These are phyloP conservation scores for Tokudaia tokunoshimensis DNA, from an alignment of 2,797 vertebrate species.

Conservation along the genomic window DNA sequence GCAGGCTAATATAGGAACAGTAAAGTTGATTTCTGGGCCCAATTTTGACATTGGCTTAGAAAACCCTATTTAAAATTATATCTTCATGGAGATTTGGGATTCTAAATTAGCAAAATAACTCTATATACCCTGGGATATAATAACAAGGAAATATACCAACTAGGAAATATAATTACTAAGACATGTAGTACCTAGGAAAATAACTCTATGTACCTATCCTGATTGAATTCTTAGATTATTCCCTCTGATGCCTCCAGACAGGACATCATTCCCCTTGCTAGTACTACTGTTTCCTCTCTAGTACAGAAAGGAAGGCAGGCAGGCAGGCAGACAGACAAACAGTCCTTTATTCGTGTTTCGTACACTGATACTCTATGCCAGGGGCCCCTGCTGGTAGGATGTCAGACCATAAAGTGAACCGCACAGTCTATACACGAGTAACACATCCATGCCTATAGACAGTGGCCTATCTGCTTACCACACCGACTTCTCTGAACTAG, in stretches of 20 bases:
- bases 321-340: not conserved
- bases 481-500: not conserved
- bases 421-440: not conserved
- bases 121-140: too few relatives aligned
- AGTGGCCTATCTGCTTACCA: not conserved
- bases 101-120: not conserved
- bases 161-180: not conserved
- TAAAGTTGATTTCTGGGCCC: constrained; percentile 70
- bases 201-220: not conserved
- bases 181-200: not conserved
- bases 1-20: constrained; percentile 59
- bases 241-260: not conserved
- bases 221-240: not conserved
- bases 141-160: too few relatives aligned
- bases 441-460: too few relatives aligned
- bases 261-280: not conserved
- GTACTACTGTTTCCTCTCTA: not conserved
- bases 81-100: not conserved
- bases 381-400: not conserved
- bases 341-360: not conserved
- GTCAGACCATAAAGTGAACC: not conserved
- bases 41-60: not conserved
- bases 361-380: not conserved
- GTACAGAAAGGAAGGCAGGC: too few relatives aligned
- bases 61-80: not conserved